Evolutionary conservation across 1,140 invertebrate genomes (phyloP).

Genomic region (Caenorhabditis tropicalis): DNA sequence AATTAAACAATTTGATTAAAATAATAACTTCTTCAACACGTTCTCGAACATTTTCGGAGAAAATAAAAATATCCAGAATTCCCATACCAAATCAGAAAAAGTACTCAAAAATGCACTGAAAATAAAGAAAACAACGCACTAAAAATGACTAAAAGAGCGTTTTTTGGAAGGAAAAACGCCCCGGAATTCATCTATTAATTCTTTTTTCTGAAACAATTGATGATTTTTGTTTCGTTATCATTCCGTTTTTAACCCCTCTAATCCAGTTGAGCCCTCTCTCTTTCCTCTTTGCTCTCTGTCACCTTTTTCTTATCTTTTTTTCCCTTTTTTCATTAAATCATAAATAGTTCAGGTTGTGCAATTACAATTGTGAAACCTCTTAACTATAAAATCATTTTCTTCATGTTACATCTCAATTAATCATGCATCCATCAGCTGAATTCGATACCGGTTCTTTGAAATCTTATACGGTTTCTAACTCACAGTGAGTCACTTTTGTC

Average conservation of each 20-base stretch:
- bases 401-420: not conserved
- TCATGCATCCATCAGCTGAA: not conserved
- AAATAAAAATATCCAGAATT: too few species aligned
- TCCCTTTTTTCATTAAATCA: not conserved
- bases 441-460: not conserved
- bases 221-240: slow-evolving; percentile 29
- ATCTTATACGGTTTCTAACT: slow-evolving; percentile 25
- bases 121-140: too few species aligned
- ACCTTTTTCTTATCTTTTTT: slow-evolving; percentile 31
- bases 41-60: too few species aligned
- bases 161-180: too few species aligned
- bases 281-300: slow-evolving; percentile 17
- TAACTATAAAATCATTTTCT: not conserved
- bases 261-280: slow-evolving; percentile 7
- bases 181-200: too few species aligned
- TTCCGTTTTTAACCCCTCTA: not conserved
- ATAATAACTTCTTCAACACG: too few species aligned
- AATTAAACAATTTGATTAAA: too few species aligned
- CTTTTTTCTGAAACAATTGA: slow-evolving; percentile 15
- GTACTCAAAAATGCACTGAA: too few species aligned
- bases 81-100: too few species aligned
- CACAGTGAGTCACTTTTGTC: not conserved
- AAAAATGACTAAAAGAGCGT: too few species aligned
- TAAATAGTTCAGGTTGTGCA: slow-evolving; percentile 13
- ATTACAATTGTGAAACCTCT: not conserved